Evolutionary conservation across 2,888 invertebrate genomes (phyloP), one percentile per base, ranked within the genome.

Genomic region (Hypomecis atomaria): DNA sequence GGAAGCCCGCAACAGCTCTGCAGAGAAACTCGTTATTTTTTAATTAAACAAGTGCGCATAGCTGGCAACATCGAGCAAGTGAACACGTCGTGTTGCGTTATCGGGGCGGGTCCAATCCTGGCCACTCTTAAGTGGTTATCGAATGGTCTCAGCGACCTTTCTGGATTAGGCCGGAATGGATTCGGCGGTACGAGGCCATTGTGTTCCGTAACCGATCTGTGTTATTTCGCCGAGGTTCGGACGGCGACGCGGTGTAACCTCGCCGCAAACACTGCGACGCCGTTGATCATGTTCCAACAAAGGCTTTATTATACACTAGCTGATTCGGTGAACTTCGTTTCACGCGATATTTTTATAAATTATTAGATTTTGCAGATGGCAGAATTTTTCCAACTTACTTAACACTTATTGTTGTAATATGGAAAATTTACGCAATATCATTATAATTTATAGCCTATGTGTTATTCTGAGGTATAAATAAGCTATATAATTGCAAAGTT

Each of bases 51-150:
- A 59, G 52, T 57, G 53, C 38, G 36, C 55, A 47, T 64, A 49
- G 13, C 53, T 50, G 48, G 49, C 48, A 49, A 44, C 38, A 37
- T 42, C 8, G 34, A 11, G 45, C 10, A n/a, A 42, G 54, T 43
- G 60, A 43, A 40, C 47, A 69, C 60, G 59, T 59, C 57, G 59
- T 55, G 63, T 67, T 60, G 11, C 64, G 64, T 71, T 73, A 73
- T 70, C 70, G 62, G 64, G 48, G 63, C 66, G 62, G 59, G 62
- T 56, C 65, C 66, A 73, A 70, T 66, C 69, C 63, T 66, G 66
- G 62, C 79, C 78, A 80, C 82, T 83, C 84, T 85, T 86, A 88
- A 89, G 87, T 88, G 88, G 88, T 88, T 88, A 90, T 88, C 87
- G 88, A 87, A 90, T 87, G 83, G 81, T 79, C 78, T 81, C 81